Evolutionary conservation across 2,888 invertebrate species (phyloP).

Genomic region (Erebia palarica): DNA sequence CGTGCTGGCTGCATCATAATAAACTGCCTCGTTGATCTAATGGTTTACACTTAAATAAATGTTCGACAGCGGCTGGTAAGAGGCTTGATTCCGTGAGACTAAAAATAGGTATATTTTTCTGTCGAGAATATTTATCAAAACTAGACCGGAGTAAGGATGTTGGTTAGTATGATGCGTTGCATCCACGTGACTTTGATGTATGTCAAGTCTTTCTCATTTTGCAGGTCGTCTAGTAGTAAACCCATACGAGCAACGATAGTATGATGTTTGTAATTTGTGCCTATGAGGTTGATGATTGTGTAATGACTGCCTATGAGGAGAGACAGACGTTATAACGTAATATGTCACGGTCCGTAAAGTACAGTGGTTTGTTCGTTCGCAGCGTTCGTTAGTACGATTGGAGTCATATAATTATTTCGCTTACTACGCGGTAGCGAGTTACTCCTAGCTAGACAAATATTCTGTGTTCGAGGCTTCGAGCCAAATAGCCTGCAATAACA

Average conservation of each 20-base stretch:
- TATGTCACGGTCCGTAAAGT: constrained; percentile 28
- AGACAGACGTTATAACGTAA: constrained; percentile 22
- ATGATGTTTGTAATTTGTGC: background rate
- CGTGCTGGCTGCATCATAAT: background rate
- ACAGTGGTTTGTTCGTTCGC: constrained; percentile 11
- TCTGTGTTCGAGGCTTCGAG: constrained; percentile 24
- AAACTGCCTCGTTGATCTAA: no score
- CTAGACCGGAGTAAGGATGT: no score
- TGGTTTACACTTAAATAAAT: no score
- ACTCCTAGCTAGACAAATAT: constrained; percentile 16
- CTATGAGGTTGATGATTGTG: no score
- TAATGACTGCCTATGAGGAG: background rate
- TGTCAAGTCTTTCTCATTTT: background rate
- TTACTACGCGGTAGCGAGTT: constrained; percentile 10
- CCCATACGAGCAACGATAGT: background rate
- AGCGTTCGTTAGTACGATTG: constrained; percentile 14
- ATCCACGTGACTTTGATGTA: no score
- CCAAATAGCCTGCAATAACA: constrained; percentile 33
- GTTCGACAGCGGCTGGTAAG: no score
- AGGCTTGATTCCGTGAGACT: no score
- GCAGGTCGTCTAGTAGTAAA: no score
- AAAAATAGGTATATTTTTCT: no score
- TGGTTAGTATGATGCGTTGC: no score
- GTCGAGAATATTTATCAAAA: no score
- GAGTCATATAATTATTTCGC: constrained; percentile 22